Evolutionary conservation across 1,140 invertebrate species (phyloP).

Genomic region (Drosophila kikkawai): DNA sequence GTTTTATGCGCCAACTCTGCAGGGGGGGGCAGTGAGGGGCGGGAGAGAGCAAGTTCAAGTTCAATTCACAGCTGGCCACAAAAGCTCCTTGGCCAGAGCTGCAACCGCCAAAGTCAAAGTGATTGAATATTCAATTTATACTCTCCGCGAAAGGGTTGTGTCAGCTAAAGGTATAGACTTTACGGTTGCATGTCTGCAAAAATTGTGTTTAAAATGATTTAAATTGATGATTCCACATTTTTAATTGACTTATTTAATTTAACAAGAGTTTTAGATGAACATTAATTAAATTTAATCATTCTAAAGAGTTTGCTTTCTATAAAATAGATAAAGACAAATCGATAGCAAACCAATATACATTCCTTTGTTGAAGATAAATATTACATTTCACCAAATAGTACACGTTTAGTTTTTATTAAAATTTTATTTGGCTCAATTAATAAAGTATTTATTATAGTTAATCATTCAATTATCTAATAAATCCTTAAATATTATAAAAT

Average conservation of each 20-base stretch:
- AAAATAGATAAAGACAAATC: no score
- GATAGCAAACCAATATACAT: background rate
- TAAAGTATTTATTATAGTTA: no score
- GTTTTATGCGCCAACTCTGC: slow-evolving; percentile 37
- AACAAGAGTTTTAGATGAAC: background rate
- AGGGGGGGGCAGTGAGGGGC: background rate
- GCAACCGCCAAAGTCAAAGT: slow-evolving; percentile 52
- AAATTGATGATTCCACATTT: background rate
- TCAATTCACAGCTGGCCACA: slow-evolving; percentile 54
- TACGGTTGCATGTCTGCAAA: background rate
- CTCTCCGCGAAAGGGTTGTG: slow-evolving; percentile 2
- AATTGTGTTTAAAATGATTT: background rate
- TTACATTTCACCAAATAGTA: background rate
- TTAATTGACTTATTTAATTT: background rate
- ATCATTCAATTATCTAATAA: background rate
- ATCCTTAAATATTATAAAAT: background rate
- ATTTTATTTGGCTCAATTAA: background rate
- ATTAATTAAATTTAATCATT: background rate
- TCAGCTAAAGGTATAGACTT: background rate
- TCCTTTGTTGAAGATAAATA: background rate
- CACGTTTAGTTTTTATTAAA: background rate
- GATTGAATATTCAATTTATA: slow-evolving; percentile 33
- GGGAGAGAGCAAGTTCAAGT: slow-evolving; percentile 54
- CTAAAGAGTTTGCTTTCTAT: background rate
- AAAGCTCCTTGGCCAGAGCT: slow-evolving; percentile 39